Base-by-base conservation (phyloP, 2,888 invertebrate genomes). In the Xanthorhoe designata region DNA sequence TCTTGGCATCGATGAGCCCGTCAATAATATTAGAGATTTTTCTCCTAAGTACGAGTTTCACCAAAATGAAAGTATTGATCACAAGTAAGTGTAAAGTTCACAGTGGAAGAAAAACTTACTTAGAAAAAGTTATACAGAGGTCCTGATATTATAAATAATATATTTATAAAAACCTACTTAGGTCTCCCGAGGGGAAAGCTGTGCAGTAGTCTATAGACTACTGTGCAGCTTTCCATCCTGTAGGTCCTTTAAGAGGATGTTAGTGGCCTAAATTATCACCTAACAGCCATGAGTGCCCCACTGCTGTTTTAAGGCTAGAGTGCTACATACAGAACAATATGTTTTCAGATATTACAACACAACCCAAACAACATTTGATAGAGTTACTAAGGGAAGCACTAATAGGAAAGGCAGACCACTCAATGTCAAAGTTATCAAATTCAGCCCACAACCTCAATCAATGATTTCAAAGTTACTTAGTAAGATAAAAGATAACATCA, bases 371-470 rank as follows among this genome's bases (percentile, higher is more conserved):
- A 10, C 29, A 32, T 38, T 52, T 17, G 47, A 42, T 50, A 24
- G 47, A 61, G 18, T 71, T 47, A 18, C 13, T 17, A 17, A 49
- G 38, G n/a, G 35, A 8, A 42, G 18, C 24, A 24, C 59, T 57
- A 86, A 87, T 72, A 79, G 68, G 73, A 78, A 80, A 70, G 91
- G 92, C 3, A 82, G 91, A 72, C 91, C 91, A 35, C 71, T 58
- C 38, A 79, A 76, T 54, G 74, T 70, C 24, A 81, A 83, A 45
- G 73, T 79, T 19, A 78, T 83, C 51, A 78, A 74, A 64, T 91
- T 90, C 73, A 81, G 87, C 53, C 78, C 86, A 59, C 86, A 87
- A 72, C 91, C 91, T n/a, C 82, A 79, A 66, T 92, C 92, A 15
- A 81, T 88, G 29, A 78, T 92, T 70, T 84, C 90, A 42, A 79